Conservation (phyloP, 2,888 invertebrate genomes). For the Cybosia mesomella region DNA sequence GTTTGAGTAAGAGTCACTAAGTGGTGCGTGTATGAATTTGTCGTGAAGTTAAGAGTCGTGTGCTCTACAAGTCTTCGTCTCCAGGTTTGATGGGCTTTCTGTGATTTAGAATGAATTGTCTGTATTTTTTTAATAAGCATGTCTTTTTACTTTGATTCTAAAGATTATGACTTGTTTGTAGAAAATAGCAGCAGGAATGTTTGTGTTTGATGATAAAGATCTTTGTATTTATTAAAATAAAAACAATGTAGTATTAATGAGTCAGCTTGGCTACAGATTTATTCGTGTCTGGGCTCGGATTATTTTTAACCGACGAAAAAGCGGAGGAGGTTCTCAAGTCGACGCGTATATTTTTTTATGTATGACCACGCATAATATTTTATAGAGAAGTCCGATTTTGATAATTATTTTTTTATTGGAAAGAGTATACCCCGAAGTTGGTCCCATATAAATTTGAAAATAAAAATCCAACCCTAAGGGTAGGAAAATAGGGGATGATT, state of each 20-base stretch:
- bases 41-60: not conserved
- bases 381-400: too few species aligned
- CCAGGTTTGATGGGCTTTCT: not conserved
- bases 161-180: not conserved
- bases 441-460: too few species aligned
- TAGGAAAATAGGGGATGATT: too few species aligned
- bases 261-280: not conserved
- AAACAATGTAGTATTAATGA: not conserved
- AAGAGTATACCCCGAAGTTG: too few species aligned
- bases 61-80: not conserved
- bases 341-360: too few species aligned
- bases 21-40: not conserved
- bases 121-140: slow-evolving; percentile 1
- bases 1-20: not conserved
- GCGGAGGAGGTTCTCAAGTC: too few species aligned
- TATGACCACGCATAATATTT: too few species aligned
- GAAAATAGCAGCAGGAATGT: not conserved
- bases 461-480: too few species aligned
- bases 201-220: slow-evolving; percentile 5
- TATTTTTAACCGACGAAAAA: too few species aligned
- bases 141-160: not conserved
- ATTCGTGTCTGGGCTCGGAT: not conserved
- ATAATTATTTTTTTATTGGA: too few species aligned
- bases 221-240: not conserved
- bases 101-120: not conserved